These are phyloP conservation scores for Pararge aegeria DNA, from an alignment of 1,140 invertebrate genomes.

Conservation along the genomic window DNA sequence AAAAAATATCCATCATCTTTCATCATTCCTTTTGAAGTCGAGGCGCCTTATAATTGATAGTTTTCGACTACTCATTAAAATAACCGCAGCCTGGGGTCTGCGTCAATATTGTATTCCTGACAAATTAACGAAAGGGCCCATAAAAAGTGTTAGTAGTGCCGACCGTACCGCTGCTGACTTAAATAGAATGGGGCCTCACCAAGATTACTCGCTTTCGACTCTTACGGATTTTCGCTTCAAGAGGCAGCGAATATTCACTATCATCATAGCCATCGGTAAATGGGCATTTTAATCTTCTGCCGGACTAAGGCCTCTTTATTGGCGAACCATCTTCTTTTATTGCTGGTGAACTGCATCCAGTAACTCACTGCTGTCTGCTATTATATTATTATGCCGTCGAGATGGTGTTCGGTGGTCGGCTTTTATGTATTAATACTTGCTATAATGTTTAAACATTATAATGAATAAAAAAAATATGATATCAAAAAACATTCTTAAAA, in stretches of 20 bases:
- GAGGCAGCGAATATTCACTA: not conserved
- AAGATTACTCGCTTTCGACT: not conserved
- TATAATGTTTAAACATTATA: no score
- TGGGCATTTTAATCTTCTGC: no score
- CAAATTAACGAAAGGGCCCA: conserved; percentile 64
- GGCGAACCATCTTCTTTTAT: no score
- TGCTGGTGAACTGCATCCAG: no score
- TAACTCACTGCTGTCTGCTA: no score
- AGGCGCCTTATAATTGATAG: conserved; percentile 72
- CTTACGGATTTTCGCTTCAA: not conserved
- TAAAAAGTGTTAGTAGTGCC: conserved; percentile 33
- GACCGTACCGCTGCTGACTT: conserved; percentile 32
- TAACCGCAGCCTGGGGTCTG: conserved; percentile 40
- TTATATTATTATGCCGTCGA: no score
- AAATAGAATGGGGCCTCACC: conserved; percentile 27
- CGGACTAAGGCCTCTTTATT: no score
- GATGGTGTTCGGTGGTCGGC: no score
- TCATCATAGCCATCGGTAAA: no score
- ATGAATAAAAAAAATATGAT: no score
- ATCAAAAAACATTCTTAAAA: no score
- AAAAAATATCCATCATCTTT: conserved; percentile 33
- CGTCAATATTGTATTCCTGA: conserved; percentile 69
- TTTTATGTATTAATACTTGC: no score
- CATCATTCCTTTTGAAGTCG: conserved; percentile 36
- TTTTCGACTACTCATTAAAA: conserved; percentile 55